Percentiles rank a stretch among this genome's conserved stretches.
Conservation (phyloP, 1,140 invertebrate genomes). For the Streblospio benedicti region DNA sequence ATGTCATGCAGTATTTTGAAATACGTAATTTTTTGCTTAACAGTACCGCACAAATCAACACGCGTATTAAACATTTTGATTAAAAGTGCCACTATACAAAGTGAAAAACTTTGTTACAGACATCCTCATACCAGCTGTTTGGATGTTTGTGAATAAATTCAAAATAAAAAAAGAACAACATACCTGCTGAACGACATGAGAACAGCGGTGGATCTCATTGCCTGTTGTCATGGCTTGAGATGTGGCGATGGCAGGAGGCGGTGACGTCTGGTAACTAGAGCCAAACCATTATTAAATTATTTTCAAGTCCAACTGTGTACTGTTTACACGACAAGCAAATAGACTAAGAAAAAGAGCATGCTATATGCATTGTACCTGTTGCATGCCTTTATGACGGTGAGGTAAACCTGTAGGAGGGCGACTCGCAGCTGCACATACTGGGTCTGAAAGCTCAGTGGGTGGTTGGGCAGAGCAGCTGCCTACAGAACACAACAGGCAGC, state of each 20-base stretch:
- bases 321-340: conserved; percentile 47
- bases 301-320: no score
- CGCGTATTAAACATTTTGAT: no score
- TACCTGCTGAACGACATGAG: conserved; percentile 69
- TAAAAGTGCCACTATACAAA: no score
- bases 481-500: conserved; percentile 41
- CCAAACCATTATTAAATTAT: no score
- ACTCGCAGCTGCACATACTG: conserved; percentile 67
- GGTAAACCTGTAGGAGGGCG: conserved; percentile 67
- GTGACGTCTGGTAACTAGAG: conserved; percentile 75
- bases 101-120: no score
- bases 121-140: conserved; percentile 9
- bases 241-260: conserved; percentile 81
- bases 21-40: no score
- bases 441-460: conserved; percentile 65
- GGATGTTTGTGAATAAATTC: not conserved
- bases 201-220: conserved; percentile 73
- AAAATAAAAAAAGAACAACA: not conserved
- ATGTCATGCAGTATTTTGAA: no score
- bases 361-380: conserved; percentile 5
- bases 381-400: conserved; percentile 56
- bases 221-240: conserved; percentile 67
- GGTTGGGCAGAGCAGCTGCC: conserved; percentile 60
- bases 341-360: not conserved
- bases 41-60: no score